Evolutionary conservation across 2,113 vertebrate species (phyloP), one percentile per base, ranked within the genome.

Genomic region (Passer montanus): DNA sequence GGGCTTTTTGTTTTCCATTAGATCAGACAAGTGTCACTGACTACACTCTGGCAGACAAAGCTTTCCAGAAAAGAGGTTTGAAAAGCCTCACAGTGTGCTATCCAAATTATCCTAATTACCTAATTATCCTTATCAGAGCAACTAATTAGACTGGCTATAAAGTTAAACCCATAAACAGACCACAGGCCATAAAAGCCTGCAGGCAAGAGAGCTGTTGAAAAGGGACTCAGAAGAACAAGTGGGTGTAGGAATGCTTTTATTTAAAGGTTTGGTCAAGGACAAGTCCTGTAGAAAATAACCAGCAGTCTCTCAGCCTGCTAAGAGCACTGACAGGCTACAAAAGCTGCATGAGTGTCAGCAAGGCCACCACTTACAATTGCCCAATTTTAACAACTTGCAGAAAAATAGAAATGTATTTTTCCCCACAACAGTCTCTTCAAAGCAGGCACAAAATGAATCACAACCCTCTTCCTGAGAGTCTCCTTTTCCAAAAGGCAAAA

Each of bases 61-160:
- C 59, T 88, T 20, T 95, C 72, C 59, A 95, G 79, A 94, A 96
- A 64, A 94, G 69, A 81, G n/a, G 47, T 86, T 60, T 96, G 90
- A 88, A 94, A 94, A 94, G 64, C 60, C 37, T 92, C 90, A 74
- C 43, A 84, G 84, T 88, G 86, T 68, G 82, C 76, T 93, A 74
- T 80, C 94, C 90, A 92, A 88, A 93, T 94, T 85, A 90, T 86
- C 93, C 90, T 93, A 95, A 96, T 95, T 94, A 87, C 75, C 84
- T 94, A 90, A 93, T 96, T 96, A 97, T 87, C 88, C 73, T 96
- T 95, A 96, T 96, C 94, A 49, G 73, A 84, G 64, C 47, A 90
- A 79, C 47, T 86, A 95, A 96, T 96, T 94, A 94, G 88, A 10
- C 83, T 72, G 73, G 53, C 79, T 94, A 62, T 95, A 94, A 95